Base-by-base conservation (phyloP, 2,113 vertebrate genomes). In the Ifrita kowaldi region DNA sequence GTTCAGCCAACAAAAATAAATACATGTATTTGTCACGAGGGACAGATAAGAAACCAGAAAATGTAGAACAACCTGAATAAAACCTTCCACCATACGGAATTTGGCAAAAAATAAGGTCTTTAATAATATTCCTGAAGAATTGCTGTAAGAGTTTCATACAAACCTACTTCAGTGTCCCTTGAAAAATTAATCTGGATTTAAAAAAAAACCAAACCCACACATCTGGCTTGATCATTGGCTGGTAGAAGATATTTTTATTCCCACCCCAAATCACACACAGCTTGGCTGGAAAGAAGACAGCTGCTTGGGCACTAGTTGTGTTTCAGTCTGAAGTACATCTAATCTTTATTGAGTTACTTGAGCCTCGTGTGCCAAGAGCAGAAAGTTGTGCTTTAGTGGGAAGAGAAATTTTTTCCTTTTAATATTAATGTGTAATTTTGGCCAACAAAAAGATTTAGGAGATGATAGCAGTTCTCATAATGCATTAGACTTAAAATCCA, bases 331-430 rank as follows among this genome's bases (percentile, higher is more conserved):
- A 95, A 94, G 93, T 68, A 96, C 92, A 88, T 96, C 91, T 96
- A 96, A 94, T 96, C 95, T 96, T 94, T 90, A 93, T 70, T 55
- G 91, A 97, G 90, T 91, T 95, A 96, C 84, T 86, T 88, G 92
- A 92, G 80, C 88, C 63, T 64, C 0, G 0, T 67, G 68, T 94
- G 90, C 90, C 93, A 95, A 90, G 76, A 84, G 87, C 79, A 75
- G 75, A 90, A 78, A 86, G 79, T 59, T 56, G 52, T 74, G 49
- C 84, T 93, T 74, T 63, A 59, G 50, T 65, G 69, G 57, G n/a
- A 65, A 87, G 37, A 75, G 39, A n/a, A 13, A 4, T 30, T 46
- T 42, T 21, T 8, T 5, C 7, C 12, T 84, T 93, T 87, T 87
- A 90, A 68, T 92, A 89, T 64, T 71, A 67, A 78, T 71, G 23